Evolutionary conservation across 2,888 invertebrate genomes (phyloP).

Genomic region (Octodonta nipae): DNA sequence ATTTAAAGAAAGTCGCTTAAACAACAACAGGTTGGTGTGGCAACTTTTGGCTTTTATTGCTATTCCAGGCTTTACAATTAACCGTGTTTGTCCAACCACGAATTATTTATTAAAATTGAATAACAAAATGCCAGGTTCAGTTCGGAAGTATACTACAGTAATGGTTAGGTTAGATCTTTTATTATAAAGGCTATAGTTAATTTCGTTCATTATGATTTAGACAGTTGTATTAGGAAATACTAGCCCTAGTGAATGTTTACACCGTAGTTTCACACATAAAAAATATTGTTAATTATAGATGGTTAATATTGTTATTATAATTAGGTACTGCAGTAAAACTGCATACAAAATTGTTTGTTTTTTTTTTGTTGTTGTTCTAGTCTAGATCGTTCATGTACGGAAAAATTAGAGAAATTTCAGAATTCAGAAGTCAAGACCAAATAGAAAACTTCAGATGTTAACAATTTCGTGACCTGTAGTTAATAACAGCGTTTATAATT

Average conservation of each 20-base stretch:
- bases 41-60: conserved; percentile 82
- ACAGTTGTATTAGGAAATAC: conserved; percentile 45
- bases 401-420: too few species aligned
- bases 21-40: conserved; percentile 70
- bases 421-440: too few species aligned
- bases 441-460: too few species aligned
- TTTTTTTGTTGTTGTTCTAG: too few species aligned
- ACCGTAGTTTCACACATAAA: too few species aligned
- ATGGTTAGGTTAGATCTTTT: conserved; percentile 79
- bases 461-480: too few species aligned
- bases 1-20: conserved; percentile 28
- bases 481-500: too few species aligned
- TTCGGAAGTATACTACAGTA: conserved; percentile 47
- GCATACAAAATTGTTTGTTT: too few species aligned
- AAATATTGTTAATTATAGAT: too few species aligned
- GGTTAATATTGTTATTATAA: too few species aligned
- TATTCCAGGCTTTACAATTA: conserved; percentile 84
- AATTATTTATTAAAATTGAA: conserved; percentile 33
- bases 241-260: conserved; percentile 16
- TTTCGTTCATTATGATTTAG: conserved; percentile 62
- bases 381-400: too few species aligned
- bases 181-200: conserved; percentile 85
- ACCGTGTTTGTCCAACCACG: conserved; percentile 58
- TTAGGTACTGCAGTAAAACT: too few species aligned
- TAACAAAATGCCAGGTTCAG: conserved; percentile 30